Conservation (phyloP, 2,797 vertebrate genomes). For the Neosilurus mollespiculum region DNA sequence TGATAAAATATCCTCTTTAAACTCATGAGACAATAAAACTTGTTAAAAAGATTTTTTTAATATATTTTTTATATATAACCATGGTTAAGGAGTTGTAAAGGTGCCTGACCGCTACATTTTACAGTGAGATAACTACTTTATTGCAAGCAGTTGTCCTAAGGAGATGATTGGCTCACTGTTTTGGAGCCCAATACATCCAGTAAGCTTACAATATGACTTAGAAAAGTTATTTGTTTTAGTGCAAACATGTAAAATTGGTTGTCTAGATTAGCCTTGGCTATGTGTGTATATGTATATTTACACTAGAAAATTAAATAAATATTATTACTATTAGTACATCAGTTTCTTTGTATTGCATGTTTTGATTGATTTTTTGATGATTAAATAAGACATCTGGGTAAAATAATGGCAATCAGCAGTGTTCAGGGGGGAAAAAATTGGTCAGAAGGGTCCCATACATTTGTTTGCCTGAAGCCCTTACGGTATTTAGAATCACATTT, state of each 20-base stretch:
- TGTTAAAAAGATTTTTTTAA: too few species aligned
- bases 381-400: slow-evolving; percentile 32
- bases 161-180: not conserved
- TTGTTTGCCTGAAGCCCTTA: not conserved
- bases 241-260: not conserved
- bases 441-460: slow-evolving; percentile 2
- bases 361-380: slow-evolving; percentile 19
- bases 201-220: not conserved
- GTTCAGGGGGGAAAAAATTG: not conserved
- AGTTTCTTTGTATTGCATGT: not conserved
- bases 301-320: not conserved
- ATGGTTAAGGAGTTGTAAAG: slow-evolving; percentile 10
- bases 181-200: not conserved
- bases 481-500: slow-evolving; percentile 2
- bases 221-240: not conserved
- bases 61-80: too few species aligned
- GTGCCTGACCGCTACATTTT: not conserved
- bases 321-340: not conserved
- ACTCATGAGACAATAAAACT: not conserved
- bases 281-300: not conserved
- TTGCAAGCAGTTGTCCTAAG: not conserved
- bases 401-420: not conserved
- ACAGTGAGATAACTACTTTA: not conserved
- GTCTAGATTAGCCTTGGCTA: not conserved
- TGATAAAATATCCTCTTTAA: slow-evolving; percentile 18